phyloP scores from a whole-genome alignment of 1,140 invertebrate genomes.

The Polypedilum vanderplanki region DNA sequence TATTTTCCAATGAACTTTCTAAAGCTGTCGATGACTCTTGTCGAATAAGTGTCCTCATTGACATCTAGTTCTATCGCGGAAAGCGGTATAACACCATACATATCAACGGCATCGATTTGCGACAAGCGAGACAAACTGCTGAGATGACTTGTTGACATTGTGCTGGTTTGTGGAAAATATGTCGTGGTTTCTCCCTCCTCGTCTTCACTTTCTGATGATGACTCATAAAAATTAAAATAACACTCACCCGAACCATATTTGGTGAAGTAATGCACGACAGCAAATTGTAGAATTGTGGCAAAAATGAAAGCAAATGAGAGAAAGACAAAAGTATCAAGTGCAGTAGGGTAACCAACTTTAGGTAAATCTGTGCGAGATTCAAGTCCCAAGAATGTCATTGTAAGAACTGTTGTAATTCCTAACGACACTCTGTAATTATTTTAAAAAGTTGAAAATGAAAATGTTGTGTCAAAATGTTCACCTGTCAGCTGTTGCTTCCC shows the following conservation, averaged over 20 bases:
- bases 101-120: slow-evolving; percentile 34
- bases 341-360: slow-evolving; percentile 80
- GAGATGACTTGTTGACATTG: slow-evolving; percentile 32
- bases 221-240: slow-evolving; percentile 60
- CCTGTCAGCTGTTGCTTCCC: slow-evolving; percentile 76
- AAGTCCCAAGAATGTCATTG: slow-evolving; percentile 81
- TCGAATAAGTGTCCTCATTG: slow-evolving; percentile 35
- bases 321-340: slow-evolving; percentile 80
- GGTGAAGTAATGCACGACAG: slow-evolving; percentile 82
- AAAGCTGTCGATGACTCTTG: slow-evolving; percentile 33
- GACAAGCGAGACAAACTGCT: slow-evolving; percentile 29
- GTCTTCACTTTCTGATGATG: slow-evolving; percentile 49
- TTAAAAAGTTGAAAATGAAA: not conserved
- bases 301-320: slow-evolving; percentile 82
- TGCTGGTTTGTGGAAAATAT: slow-evolving; percentile 33
- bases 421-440: slow-evolving; percentile 59
- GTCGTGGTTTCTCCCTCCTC: slow-evolving; percentile 51
- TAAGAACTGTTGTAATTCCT: slow-evolving; percentile 78
- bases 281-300: slow-evolving; percentile 81
- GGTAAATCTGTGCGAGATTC: slow-evolving; percentile 79
- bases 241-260: slow-evolving; percentile 83
- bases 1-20: slow-evolving; percentile 31
- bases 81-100: slow-evolving; percentile 41
- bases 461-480: not conserved
- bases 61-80: slow-evolving; percentile 34